These are phyloP conservation scores for Tapirus indicus DNA, from an alignment of 2,797 vertebrate species.

Conservation along the genomic window DNA sequence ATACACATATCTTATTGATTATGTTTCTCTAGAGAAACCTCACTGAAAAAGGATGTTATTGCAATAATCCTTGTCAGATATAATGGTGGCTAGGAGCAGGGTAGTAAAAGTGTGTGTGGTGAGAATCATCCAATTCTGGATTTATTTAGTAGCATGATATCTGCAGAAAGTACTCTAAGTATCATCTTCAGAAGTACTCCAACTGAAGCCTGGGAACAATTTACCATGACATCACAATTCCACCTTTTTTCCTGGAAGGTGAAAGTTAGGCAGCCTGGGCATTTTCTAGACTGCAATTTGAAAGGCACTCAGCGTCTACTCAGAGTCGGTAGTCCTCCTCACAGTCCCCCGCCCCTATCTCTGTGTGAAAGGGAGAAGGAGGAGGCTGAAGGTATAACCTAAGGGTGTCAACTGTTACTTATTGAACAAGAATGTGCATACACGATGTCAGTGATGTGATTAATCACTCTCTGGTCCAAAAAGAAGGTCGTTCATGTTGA, in stretches of 20 bases:
- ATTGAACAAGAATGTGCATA: conserved; percentile 75
- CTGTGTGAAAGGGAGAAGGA: conserved; percentile 2
- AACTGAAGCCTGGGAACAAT: conserved; percentile 23
- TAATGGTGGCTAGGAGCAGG: not conserved
- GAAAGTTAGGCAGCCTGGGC: conserved; percentile 17
- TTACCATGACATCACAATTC: not conserved
- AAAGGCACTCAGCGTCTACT: conserved; percentile 3
- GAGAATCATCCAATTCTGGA: conserved; percentile 24
- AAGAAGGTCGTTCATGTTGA: conserved; percentile 56
- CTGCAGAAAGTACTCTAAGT: not conserved
- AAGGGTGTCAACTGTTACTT: conserved; percentile 67
- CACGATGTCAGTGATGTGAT: conserved; percentile 42
- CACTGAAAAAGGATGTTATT: not conserved
- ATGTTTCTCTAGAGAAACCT: not conserved
- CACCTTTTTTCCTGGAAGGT: not conserved
- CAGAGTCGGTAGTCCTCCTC: not conserved
- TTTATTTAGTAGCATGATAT: not conserved
- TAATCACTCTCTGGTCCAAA: conserved; percentile 73
- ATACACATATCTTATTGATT: too few relatives aligned
- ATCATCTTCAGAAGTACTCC: conserved; percentile 1
- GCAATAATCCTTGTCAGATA: not conserved
- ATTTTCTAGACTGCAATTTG: conserved; percentile 41
- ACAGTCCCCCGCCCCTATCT: not conserved
- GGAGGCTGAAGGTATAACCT: conserved; percentile 60
- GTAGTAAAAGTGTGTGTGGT: not conserved